These are phyloP conservation scores for Atta cephalotes DNA, from an alignment of 1,140 invertebrate genomes.

Conservation along the genomic window DNA sequence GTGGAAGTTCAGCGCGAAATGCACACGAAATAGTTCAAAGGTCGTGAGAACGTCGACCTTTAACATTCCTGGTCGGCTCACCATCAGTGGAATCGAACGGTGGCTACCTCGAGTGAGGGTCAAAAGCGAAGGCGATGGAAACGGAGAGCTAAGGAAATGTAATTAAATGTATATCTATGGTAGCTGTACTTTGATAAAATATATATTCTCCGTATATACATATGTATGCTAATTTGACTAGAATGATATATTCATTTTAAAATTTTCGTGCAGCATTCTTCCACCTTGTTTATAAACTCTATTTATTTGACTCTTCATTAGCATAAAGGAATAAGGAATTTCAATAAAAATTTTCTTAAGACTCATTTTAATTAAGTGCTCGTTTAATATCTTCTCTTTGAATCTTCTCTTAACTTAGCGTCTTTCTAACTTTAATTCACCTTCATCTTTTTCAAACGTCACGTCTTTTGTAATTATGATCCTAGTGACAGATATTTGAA, in stretches of 20 bases:
- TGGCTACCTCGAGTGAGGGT: constrained; percentile 63
- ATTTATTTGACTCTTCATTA: constrained; percentile 44
- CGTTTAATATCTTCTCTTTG: constrained; percentile 39
- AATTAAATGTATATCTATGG: constrained; percentile 72
- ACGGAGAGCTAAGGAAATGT: constrained; percentile 72
- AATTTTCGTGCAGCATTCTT: constrained; percentile 2
- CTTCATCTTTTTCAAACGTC: background rate
- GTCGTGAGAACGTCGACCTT: constrained; percentile 76
- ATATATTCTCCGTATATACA: background rate
- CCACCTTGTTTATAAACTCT: background rate
- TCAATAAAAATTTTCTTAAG: constrained; percentile 54
- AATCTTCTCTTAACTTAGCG: constrained; percentile 21
- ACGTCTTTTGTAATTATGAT: constrained; percentile 29
- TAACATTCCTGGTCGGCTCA: constrained; percentile 69
- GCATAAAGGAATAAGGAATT: constrained; percentile 25
- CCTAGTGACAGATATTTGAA: background rate
- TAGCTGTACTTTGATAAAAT: constrained; percentile 39
- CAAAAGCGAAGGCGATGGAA: constrained; percentile 67
- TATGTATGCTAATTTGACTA: constrained; percentile 25
- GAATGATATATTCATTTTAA: constrained; percentile 2
- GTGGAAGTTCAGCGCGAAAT: constrained; percentile 62
- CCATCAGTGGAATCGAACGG: constrained; percentile 73
- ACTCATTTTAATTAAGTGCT: constrained; percentile 43
- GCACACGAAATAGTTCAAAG: constrained; percentile 75
- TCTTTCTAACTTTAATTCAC: constrained; percentile 31